Conservation (phyloP, 2,888 invertebrate genomes). For the Drosophila mimica region DNA sequence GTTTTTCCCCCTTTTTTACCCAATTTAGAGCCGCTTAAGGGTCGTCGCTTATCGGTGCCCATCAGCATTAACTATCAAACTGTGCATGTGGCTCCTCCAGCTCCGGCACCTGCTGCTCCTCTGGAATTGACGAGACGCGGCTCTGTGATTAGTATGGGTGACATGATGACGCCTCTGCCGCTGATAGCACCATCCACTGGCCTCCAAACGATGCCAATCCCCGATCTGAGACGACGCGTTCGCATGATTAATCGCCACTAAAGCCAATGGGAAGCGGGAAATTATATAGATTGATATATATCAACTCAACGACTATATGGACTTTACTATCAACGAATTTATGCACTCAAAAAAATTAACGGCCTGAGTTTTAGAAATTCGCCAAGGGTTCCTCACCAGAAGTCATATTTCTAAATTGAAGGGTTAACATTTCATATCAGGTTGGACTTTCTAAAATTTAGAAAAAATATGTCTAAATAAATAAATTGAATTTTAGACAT, state of each 20-base stretch:
- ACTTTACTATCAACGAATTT: slow-evolving; percentile 32
- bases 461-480: neutral
- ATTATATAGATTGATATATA: neutral
- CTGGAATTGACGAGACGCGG: slow-evolving; percentile 59
- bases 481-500: neutral
- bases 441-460: neutral
- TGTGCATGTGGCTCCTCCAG: slow-evolving; percentile 42
- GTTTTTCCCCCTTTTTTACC: slow-evolving; percentile 5
- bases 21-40: slow-evolving; percentile 43
- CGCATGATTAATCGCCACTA: slow-evolving; percentile 84
- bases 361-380: neutral
- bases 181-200: slow-evolving; percentile 9
- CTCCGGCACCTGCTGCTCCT: slow-evolving; percentile 22
- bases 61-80: slow-evolving; percentile 75
- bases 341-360: neutral
- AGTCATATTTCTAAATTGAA: neutral
- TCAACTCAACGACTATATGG: neutral
- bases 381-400: neutral
- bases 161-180: slow-evolving; percentile 10
- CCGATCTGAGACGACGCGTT: slow-evolving; percentile 82
- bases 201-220: slow-evolving; percentile 37
- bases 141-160: slow-evolving; percentile 63
- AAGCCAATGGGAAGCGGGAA: slow-evolving; percentile 5
- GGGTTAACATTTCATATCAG: no score
- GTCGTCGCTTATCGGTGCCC: slow-evolving; percentile 79